Base-by-base conservation (phyloP, 2,113 vertebrate species). In the Australoheros scitulus region DNA sequence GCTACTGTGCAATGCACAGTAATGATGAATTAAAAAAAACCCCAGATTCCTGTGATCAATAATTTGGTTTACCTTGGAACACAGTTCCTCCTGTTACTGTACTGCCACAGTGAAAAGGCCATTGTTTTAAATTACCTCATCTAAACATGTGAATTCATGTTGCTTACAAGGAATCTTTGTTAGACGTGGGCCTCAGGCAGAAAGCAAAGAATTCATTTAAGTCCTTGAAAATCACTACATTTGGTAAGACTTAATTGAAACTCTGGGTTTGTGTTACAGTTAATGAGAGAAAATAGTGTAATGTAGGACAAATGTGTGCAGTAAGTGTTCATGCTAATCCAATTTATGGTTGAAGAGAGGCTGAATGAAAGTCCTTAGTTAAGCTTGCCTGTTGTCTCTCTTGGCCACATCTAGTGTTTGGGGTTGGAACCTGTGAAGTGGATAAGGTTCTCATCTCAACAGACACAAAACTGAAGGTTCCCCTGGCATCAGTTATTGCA, bases 311-410 rank as follows among this genome's bases (percentile, higher is more conserved):
- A 89, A 87, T 90, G 88, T 87, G 79, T 74, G 43, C 82, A 82
- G 36, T 81, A 63, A 74, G 59, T 78, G 70, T 83, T 92, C 83
- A 41, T 85, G 84, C 75, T 91, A 89, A 93, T 93, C 82, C 68
- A 81, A 77, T 92, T 92, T 13, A 88, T 77, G 63, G 52, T 57
- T 83, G 60, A 82, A 64, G 55, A 83, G 77, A 78, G 55, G 76
- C 89, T 79, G 80, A n/a, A n/a, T 90, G 81, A 89, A 82, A 61
- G 55, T 74, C 36, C 85, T 81, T 61, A 79, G 61, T 76, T 65
- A 63, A 80, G 74, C 81, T 56, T 60, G 47, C 68, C 56, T 82
- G 75, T 76, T 78, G 81, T 85, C 78, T 82, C 43, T 59, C 38
- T 77, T 80, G 77, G 78, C 56, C 70, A 76, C 61, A 76, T 84